Evolutionary conservation across 2,113 vertebrate genomes (phyloP).

Genomic region (Arizona elegans): DNA sequence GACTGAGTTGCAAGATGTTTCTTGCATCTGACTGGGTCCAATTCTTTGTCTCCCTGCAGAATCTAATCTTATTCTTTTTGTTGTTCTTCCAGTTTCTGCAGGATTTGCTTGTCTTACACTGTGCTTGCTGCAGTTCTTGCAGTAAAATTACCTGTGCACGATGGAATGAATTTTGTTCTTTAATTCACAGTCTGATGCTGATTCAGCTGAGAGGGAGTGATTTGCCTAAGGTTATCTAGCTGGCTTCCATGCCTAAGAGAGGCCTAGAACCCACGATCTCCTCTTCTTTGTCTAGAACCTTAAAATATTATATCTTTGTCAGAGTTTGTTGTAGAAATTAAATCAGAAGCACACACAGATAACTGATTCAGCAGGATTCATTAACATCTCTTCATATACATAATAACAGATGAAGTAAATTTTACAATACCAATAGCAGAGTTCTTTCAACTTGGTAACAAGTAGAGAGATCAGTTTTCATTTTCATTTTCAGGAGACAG

Average conservation of each 20-base stretch:
- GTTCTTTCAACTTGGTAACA: no score
- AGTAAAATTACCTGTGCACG: background rate
- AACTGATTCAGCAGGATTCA: no score
- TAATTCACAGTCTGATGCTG: background rate
- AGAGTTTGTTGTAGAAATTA: no score
- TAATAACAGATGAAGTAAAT: no score
- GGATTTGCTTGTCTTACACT: background rate
- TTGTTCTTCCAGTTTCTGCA: background rate
- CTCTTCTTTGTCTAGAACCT: background rate
- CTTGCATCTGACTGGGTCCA: background rate
- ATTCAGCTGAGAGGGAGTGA: background rate
- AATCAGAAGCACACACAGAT: no score
- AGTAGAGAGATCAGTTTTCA: no score
- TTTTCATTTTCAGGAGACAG: no score
- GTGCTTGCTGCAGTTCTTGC: background rate
- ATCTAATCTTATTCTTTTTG: no score
- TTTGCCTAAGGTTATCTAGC: background rate
- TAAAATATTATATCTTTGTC: background rate
- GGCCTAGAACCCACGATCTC: background rate
- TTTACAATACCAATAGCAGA: no score
- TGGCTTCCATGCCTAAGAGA: background rate
- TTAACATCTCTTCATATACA: no score
- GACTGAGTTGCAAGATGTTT: background rate
- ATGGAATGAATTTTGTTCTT: background rate
- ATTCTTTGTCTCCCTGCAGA: background rate